Base-by-base conservation (phyloP, 2,797 vertebrate genomes). In the Iguana delicatissima region DNA sequence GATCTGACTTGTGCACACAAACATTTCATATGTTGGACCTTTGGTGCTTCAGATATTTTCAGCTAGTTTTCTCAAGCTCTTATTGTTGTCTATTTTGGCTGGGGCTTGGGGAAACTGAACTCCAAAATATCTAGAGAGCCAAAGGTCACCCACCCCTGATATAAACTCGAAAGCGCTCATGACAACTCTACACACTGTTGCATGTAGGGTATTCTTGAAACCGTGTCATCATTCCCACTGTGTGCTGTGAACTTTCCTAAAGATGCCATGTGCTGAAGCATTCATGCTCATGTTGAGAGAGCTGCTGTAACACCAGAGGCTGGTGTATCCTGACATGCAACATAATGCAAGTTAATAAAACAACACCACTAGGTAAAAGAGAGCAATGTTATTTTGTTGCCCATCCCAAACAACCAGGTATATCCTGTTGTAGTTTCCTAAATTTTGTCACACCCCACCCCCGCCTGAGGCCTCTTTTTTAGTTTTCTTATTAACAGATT, bases 401-500 rank as follows among this genome's bases (percentile, higher is more conserved):
- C 86, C 84, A n/a, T 55, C 88, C 73, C 76, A 50, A 72, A 90
- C 87, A 89, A 76, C 93, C 85, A 13, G 88, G 91, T 91, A 89
- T 85, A 91, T 94, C 94, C 92, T 92, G 93, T 72, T 55, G 74
- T 91, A 80, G 88, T 93, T 85, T 91, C n/a, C n/a, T 69, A 85
- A 87, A 94, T 93, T 84, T 42, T 73, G 22, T 86, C 88, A n/a
- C 18, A 62, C 13, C 87, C 64, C 95, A 64, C 91, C 80, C 93
- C 67, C 2, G 10, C 59, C 93, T 93, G 87, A 94, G 93, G 81
- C 89, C 59, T 77, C 81, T 90, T 84, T 57, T 85, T 95, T 95
- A 94, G 92, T 95, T 94, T 91, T 93, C 91, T 91, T 91, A 91
- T 92, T 93, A 95, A 89, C 94, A 88, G 96, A 91, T 89, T 91